Evolutionary conservation across 2,797 vertebrate genomes (phyloP).

Genomic region (Gobionotothen gibberifrons): DNA sequence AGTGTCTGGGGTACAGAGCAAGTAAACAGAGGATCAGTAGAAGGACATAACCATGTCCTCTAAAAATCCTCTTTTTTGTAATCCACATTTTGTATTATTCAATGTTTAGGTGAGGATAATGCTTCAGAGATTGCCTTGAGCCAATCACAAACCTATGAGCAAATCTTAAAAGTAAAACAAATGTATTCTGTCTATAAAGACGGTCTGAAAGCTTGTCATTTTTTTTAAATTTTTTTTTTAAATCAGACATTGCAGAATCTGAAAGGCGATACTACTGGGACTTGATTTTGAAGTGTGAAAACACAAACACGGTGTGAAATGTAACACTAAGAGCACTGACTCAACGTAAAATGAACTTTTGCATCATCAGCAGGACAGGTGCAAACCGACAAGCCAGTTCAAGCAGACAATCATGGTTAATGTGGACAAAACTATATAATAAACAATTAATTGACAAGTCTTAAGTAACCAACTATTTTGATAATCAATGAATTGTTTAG

Average conservation of each 20-base stretch:
- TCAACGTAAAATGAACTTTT: slow-evolving; percentile 49
- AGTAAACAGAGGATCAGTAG: slow-evolving; percentile 34
- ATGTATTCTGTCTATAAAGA: background rate
- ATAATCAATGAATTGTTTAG: background rate
- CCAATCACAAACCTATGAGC: background rate
- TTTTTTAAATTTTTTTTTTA: background rate
- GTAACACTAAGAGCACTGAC: slow-evolving; percentile 50
- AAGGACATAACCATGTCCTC: slow-evolving; percentile 44
- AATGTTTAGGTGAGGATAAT: background rate
- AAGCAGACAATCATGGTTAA: slow-evolving; percentile 16
- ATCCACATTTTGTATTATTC: slow-evolving; percentile 16
- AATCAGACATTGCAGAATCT: slow-evolving; percentile 26
- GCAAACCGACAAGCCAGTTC: slow-evolving; percentile 38
- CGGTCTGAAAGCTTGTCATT: slow-evolving; percentile 3
- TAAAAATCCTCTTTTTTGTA: slow-evolving; percentile 27
- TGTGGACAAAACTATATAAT: background rate
- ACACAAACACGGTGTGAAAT: slow-evolving; percentile 61
- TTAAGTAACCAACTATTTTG: background rate
- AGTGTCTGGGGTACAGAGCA: slow-evolving; percentile 23
- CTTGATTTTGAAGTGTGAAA: slow-evolving; percentile 49
- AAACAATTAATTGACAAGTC: background rate
- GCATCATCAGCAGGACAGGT: slow-evolving; percentile 45
- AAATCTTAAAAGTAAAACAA: background rate
- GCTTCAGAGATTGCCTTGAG: background rate
- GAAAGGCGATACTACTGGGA: slow-evolving; percentile 40